A percentile compares a stretch with the other conserved stretches of the same genome.
These are phyloP conservation scores for Eupeodes latifasciatus DNA, from an alignment of 2,888 invertebrate genomes.

Conservation along the genomic window DNA sequence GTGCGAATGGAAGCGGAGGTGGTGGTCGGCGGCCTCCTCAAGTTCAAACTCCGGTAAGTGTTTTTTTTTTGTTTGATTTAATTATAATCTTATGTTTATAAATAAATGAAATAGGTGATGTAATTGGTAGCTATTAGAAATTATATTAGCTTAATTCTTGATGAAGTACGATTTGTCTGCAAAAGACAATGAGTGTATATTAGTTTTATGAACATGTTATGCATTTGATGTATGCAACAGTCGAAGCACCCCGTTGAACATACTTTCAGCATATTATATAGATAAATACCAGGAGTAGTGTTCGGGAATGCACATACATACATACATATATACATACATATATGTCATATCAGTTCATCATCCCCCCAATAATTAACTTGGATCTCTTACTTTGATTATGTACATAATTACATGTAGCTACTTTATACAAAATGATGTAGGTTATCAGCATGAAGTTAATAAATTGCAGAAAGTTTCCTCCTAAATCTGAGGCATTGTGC, in stretches of 20 bases:
- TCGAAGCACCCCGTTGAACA: background rate
- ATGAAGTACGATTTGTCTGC: too few relatives aligned
- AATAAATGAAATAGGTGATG: background rate
- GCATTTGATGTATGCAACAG: background rate
- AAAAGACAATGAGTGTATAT: too few relatives aligned
- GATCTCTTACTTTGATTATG: too few relatives aligned
- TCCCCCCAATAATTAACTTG: background rate
- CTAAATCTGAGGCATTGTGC: background rate
- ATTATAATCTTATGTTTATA: constrained; percentile 8
- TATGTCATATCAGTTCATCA: background rate
- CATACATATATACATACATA: background rate
- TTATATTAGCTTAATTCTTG: background rate
- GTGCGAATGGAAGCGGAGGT: constrained; percentile 33
- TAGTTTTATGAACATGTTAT: background rate
- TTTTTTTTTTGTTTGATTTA: background rate
- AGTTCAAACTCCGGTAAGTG: constrained; percentile 57
- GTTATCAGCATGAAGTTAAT: background rate
- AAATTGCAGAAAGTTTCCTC: background rate
- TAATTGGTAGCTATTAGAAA: background rate
- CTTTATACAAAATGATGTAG: background rate
- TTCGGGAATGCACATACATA: background rate
- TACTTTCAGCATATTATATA: background rate
- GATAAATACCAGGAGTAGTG: background rate
- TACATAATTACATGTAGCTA: too few relatives aligned
- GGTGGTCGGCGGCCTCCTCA: constrained; percentile 63